Evolutionary conservation across 2,113 vertebrate genomes (phyloP).

Genomic region (Corynorhinus townsendii): DNA sequence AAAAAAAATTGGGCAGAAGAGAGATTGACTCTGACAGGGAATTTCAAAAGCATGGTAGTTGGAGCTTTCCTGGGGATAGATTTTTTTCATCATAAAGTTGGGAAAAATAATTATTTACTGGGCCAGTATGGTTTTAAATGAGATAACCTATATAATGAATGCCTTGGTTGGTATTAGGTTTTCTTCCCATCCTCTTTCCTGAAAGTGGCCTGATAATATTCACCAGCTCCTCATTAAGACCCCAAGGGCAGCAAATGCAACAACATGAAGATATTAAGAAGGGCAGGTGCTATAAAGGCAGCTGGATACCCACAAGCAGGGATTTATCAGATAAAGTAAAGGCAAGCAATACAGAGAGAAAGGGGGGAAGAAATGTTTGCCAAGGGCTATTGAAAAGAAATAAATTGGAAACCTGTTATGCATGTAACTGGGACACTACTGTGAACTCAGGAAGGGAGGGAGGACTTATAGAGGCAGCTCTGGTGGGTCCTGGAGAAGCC

Average conservation of each 20-base stretch:
- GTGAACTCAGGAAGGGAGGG: constrained; percentile 31
- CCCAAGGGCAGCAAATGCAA: constrained; percentile 45
- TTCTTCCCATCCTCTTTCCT: constrained; percentile 24
- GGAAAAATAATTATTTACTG: constrained; percentile 61
- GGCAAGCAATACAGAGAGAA: constrained; percentile 54
- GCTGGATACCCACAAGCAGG: constrained; percentile 20
- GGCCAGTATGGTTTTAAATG: constrained; percentile 53
- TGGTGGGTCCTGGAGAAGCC: background rate
- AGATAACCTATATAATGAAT: constrained; percentile 56
- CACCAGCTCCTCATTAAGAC: constrained; percentile 62
- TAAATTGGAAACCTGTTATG: constrained; percentile 70
- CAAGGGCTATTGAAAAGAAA: constrained; percentile 63
- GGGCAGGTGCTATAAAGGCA: constrained; percentile 45
- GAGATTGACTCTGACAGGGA: constrained; percentile 13
- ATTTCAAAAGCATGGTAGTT: constrained; percentile 52
- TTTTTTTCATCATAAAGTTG: constrained; percentile 57
- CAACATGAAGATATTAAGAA: constrained; percentile 46
- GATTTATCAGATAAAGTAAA: constrained; percentile 63
- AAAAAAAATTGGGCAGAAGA: constrained; percentile 47
- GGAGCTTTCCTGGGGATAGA: constrained; percentile 53
- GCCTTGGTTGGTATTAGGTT: constrained; percentile 41
- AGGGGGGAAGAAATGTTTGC: constrained; percentile 33
- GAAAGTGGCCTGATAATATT: constrained; percentile 60
- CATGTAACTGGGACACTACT: constrained; percentile 69
- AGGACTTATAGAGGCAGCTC: background rate